Evolutionary conservation across 2,888 invertebrate genomes (phyloP), one percentile per base, ranked within the genome.

Genomic region (Lasioglossum lativentre): DNA sequence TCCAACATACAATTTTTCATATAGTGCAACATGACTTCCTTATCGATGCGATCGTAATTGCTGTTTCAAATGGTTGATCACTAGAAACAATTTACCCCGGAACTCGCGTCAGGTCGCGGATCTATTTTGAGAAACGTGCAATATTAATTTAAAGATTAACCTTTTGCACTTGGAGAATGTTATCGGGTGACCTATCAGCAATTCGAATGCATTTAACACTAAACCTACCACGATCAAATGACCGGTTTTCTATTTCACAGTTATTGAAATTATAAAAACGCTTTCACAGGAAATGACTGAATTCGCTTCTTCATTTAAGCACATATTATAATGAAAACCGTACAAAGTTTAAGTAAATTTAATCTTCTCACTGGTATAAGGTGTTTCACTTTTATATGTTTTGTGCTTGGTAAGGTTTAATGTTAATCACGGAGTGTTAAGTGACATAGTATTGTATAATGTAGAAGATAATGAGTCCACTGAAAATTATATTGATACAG

Each of bases 1-100:
- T 66, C 16, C 16, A 19, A 12, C 63, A 34, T 14, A 40, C 56
- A 27, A 56, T 72, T 75, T 52, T 78, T 68, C 66, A 68, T 38
- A 23, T 4, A 68, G 19, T 8, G 34, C 23, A 38, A 8, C 34
- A 34, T 34, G 38, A 34, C 4, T 38, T 38, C 30, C 23, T 38
- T 68, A 38, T 23, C 34, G 34, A 38, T 4, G 10, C 66, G 38
- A 68, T 19, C 66, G 19, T 12, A 23, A 68, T 68, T 38, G 38
- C 34, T 23, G 10, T 34, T 66, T 30, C 23, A 19, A 66, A 34
- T 34, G 19, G 23, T 38, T 23, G 34, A 68, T 68, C 68, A 38
- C 4, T 68, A 38, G 68, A 68, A 68, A 38, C 38, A 23, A 68
- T 38, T 38, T 4, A 23, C 23, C 23, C 34, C 38, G 68, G 38